Evolutionary conservation across 2,888 invertebrate genomes (phyloP).

Genomic region (Smittia aterrima): DNA sequence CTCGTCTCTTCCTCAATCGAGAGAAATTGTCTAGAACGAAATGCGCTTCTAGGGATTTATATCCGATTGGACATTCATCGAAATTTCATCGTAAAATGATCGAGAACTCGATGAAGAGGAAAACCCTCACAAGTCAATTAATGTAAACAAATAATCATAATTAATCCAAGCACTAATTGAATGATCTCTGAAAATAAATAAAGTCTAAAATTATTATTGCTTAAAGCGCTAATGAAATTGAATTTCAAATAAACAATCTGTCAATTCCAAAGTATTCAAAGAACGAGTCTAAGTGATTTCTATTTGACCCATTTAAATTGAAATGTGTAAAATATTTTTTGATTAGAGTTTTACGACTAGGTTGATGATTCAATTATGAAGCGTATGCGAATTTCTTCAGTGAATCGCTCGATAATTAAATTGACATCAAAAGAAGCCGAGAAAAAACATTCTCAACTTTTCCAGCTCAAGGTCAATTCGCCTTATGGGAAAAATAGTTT

Average conservation of each 20-base stretch:
- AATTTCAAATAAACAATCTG: constrained; percentile 22
- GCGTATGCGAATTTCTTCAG: not conserved
- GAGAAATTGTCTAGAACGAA: no score
- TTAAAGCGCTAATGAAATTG: not conserved
- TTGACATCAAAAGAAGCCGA: not conserved
- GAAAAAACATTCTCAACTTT: not conserved
- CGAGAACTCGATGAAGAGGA: not conserved
- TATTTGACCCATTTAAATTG: not conserved
- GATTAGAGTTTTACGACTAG: not conserved
- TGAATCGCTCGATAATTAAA: not conserved
- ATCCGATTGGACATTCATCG: no score
- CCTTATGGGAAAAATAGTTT: not conserved
- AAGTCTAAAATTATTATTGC: constrained; percentile 19
- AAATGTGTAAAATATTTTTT: not conserved
- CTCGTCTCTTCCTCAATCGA: no score
- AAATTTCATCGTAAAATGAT: not conserved
- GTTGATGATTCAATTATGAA: not conserved
- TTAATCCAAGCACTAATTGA: constrained; percentile 3
- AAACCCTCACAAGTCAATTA: constrained; percentile 23
- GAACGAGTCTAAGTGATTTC: not conserved
- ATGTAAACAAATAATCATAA: constrained; percentile 40
- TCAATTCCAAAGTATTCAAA: not conserved
- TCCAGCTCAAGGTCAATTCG: not conserved
- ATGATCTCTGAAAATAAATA: constrained; percentile 20
- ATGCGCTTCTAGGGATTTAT: no score